Evolutionary conservation across 2,888 invertebrate species (phyloP), one percentile per base, ranked within the genome.

Genomic region (Nowickia ferox): DNA sequence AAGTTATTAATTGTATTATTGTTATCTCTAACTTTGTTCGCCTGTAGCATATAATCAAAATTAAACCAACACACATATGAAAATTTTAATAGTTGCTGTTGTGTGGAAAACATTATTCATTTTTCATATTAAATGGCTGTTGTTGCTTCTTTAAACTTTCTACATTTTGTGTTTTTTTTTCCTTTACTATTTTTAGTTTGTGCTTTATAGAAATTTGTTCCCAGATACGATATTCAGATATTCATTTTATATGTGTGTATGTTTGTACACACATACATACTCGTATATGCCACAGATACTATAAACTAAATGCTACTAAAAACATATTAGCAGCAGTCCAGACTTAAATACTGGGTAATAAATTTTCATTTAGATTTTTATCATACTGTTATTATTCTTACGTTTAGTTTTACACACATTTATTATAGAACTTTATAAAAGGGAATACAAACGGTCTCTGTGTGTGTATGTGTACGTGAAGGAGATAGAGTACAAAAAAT

Each of bases 361-460:
- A 78, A 87, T 86, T 83, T 76, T 77, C 84, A 83, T 84, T 86
- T 84, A 85, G 78, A 85, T 85, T 78, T 82, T 82, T 78, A 63
- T 74, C 74, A 55, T 78, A 78, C 82, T 82, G 85, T 82, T 85
- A 77, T 78, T 57, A 72, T 66, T 63, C 51, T 57, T 82, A 82
- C 77, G 42, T 78, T 82, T 74, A 74, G 77, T 85, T 77, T 72
- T 44, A 59, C 80, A 84, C 65, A 76, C 22, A 84, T 78, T 78
- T 46, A 42, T 75, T 65, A 57, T 57, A 17, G 22, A 71, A 46
- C 38, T 75, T 38, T 22, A 40, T 17, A 44, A 19, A 44, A 57
- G 9, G 13, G 19, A 38, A 63, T 2, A 63, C 11, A 66, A 55
- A 51, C 22, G 42, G 11, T 40, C 10, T 17, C 19, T 9, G 19